These are phyloP conservation scores for Piscicola geometra DNA, from an alignment of 2,888 invertebrate genomes.

Conservation along the genomic window DNA sequence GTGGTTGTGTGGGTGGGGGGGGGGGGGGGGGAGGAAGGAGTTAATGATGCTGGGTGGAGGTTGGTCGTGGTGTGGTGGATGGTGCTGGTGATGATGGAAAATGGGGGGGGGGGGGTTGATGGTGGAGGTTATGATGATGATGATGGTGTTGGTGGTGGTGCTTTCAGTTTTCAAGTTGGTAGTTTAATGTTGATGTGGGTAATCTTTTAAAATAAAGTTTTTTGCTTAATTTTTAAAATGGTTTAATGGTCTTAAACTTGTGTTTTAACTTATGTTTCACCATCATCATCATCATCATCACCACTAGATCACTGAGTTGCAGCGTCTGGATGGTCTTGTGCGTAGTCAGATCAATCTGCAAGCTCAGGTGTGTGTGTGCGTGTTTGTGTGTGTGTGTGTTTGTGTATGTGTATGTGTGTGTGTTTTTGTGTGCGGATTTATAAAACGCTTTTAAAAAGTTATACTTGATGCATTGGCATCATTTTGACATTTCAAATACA, in stretches of 20 bases:
- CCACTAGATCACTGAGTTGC: constrained; percentile 61
- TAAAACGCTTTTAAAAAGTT: too few relatives aligned
- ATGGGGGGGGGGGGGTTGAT: not conserved
- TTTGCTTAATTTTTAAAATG: too few relatives aligned
- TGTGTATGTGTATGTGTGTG: too few relatives aligned
- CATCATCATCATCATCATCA: too few relatives aligned
- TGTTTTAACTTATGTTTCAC: too few relatives aligned
- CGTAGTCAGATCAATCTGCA: constrained; percentile 50
- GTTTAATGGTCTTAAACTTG: too few relatives aligned
- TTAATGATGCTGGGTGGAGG: not conserved
- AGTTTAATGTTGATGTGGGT: not conserved
- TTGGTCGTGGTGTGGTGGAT: not conserved
- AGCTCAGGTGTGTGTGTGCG: not conserved
- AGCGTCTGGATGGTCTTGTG: constrained; percentile 60
- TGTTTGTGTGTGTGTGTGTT: too few relatives aligned
- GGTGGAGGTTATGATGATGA: not conserved
- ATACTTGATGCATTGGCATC: not conserved
- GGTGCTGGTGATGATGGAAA: not conserved
- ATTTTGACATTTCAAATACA: not conserved
- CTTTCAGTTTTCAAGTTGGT: not conserved
- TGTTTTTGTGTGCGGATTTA: too few relatives aligned
- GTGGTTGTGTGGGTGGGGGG: not conserved
- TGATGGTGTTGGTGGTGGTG: not conserved
- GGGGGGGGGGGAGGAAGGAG: not conserved
- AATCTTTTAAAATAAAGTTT: too few relatives aligned